phyloP scores from a whole-genome alignment of 2,797 vertebrate species.

The Diplodus sargus region DNA sequence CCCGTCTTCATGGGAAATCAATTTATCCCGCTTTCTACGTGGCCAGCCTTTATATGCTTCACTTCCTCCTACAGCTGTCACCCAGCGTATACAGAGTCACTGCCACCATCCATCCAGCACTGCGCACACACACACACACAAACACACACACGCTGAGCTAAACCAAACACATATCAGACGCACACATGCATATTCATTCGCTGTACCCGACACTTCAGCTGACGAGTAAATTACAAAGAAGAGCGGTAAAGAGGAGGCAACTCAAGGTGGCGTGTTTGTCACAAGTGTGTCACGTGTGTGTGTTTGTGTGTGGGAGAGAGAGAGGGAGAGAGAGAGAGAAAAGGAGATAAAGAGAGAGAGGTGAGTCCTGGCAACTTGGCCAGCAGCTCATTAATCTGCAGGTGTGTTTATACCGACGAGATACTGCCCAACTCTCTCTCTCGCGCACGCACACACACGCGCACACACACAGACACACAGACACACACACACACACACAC shows the following conservation, averaged over 20 bases:
- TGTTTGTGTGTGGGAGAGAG: conserved; percentile 22
- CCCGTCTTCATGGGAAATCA: conserved; percentile 78
- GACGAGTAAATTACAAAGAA: conserved; percentile 61
- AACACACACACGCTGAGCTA: conserved; percentile 20
- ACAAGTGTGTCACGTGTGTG: conserved; percentile 13
- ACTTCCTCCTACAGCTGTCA: conserved; percentile 63
- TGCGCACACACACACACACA: conserved; percentile 21
- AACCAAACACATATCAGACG: conserved; percentile 54
- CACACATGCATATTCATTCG: conserved; percentile 56
- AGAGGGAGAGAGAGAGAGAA: conserved; percentile 24
- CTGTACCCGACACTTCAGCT: conserved; percentile 39
- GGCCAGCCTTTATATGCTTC: conserved; percentile 72
- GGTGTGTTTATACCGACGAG: conserved; percentile 57
- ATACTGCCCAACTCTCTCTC: conserved; percentile 5
- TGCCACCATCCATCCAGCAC: conserved; percentile 29
- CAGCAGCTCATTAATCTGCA: conserved; percentile 76
- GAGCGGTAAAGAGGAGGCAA: conserved; percentile 40
- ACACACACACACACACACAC: conserved; percentile 17
- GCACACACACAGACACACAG: neutral
- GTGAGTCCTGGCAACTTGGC: conserved; percentile 54
- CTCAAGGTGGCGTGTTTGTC: conserved; percentile 43
- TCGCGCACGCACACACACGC: neutral
- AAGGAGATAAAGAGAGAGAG: conserved; percentile 27
- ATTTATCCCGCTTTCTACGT: conserved; percentile 71
- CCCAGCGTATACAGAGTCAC: conserved; percentile 44